Evolutionary conservation across 2,888 invertebrate genomes (phyloP).

Genomic region (Oeneis ivallda): DNA sequence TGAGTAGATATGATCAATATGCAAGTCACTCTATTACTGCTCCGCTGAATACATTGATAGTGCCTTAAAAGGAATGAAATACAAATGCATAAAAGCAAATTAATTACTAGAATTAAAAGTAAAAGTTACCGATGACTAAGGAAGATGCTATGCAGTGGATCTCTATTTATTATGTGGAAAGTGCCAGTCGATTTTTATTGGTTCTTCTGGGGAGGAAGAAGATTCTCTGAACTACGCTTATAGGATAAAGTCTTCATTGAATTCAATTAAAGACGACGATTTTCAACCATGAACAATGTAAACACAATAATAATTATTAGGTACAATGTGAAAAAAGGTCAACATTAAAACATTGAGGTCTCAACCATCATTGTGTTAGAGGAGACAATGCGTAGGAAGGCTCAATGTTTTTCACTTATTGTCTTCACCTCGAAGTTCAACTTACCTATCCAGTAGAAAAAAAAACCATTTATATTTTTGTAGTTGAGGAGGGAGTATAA

Average conservation of each 20-base stretch:
- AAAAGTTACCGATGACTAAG: conserved; percentile 12
- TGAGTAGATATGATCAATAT: background rate
- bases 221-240: background rate
- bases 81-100: conserved; percentile 6
- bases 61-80: conserved; percentile 16
- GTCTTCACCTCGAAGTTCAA: conserved; percentile 11
- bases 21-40: conserved; percentile 20
- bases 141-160: conserved; percentile 10
- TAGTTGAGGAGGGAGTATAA: too few relatives aligned
- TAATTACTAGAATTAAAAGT: conserved; percentile 8
- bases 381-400: conserved; percentile 26
- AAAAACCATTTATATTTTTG: background rate
- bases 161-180: background rate
- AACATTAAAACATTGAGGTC: conserved; percentile 23
- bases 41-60: conserved; percentile 5
- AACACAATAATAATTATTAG: conserved; percentile 17
- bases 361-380: conserved; percentile 27
- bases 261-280: conserved; percentile 11
- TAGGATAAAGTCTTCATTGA: conserved; percentile 15
- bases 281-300: conserved; percentile 26
- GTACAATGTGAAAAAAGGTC: conserved; percentile 25
- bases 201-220: too few relatives aligned
- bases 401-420: background rate
- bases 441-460: background rate
- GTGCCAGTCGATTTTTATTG: background rate